Evolutionary conservation across 2,888 invertebrate species (phyloP), one percentile per base, ranked within the genome.

Genomic region (Gibbula magus): DNA sequence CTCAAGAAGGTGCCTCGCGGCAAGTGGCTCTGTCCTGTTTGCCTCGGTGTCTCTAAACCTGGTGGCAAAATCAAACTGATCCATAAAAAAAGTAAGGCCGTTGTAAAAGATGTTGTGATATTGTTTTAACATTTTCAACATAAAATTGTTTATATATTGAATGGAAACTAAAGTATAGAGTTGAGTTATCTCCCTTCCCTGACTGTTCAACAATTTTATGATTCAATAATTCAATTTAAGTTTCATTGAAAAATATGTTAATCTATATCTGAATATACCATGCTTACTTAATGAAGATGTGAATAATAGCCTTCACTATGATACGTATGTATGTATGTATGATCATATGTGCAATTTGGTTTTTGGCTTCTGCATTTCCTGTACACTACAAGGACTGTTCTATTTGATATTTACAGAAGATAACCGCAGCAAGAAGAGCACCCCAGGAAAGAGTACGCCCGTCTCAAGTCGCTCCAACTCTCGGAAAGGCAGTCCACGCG

Each of bases 1-100:
- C 84, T 90, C 67, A 89, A 89, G 79, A 90, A 89, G 82, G 88
- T 90, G 8, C 90, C 90, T 2, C 85, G 84, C 75, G 88, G 89
- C 54, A 89, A 88, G 79, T 90, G 90, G 90, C 80, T 88, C 77
- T 90, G 90, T 81, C 89, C 89, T 79, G 84, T 87, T 7, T 91
- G 90, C 81, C 80, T 86, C 74, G 89, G 88, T 7, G 85, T 84
- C 1, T 87, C 86, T 51, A 83, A 84, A 8, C 86, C 85, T 32
- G 89, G 88, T 32, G 89, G 88, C 18, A 87, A 86, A 79, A 83
- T 86, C 56, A 84, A 86, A 79, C 79, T 86, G 35, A 81, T 35
- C 20, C 22, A 79, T 29, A 79, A 79, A 25, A 32, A 53, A 20
- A 66, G 66, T 76, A 56, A 52, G 52, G 5, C 16, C 53, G 8